A percentile compares a stretch with the other conserved stretches of the same genome.
Evolutionary conservation across 2,888 invertebrate genomes (phyloP).

Genomic region (Chaitophorus viminalis): DNA sequence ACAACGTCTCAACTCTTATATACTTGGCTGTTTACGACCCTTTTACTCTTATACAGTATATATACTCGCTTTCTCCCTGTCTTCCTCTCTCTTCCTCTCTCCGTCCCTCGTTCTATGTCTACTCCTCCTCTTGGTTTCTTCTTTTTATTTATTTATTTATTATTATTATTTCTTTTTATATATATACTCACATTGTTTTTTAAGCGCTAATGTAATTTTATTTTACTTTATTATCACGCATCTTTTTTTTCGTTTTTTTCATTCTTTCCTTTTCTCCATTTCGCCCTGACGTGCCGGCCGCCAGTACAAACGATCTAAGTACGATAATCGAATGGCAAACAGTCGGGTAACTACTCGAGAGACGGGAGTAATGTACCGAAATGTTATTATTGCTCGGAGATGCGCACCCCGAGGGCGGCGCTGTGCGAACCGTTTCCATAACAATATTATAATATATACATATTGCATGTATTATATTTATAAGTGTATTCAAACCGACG

Average conservation of each 20-base stretch:
- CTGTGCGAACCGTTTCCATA: conserved; percentile 48
- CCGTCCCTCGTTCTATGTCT: too few relatives aligned
- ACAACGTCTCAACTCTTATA: conserved; percentile 62
- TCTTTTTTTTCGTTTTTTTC: not conserved
- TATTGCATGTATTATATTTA: not conserved
- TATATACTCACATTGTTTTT: conserved; percentile 14
- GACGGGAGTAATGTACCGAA: conserved; percentile 56
- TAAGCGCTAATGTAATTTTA: conserved; percentile 59
- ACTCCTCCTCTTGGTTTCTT: not conserved
- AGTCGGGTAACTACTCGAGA: conserved; percentile 49
- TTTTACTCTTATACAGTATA: conserved; percentile 28
- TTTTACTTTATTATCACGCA: conserved; percentile 41
- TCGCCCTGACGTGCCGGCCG: conserved; percentile 1
- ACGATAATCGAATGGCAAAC: conserved; percentile 60
- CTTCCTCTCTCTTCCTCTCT: not conserved
- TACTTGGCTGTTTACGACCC: conserved; percentile 48
- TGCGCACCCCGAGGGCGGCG: conserved; percentile 27
- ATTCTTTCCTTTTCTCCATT: not conserved
- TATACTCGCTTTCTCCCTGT: not conserved
- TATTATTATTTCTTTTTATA: not conserved
- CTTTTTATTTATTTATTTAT: conserved; percentile 29
- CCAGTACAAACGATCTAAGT: conserved; percentile 41
- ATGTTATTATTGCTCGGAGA: conserved; percentile 45
- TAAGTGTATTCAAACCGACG: not conserved
- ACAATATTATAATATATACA: conserved; percentile 15